Evolutionary conservation across 2,888 invertebrate genomes (phyloP), one percentile per base, ranked within the genome.

Genomic region (Pecten maximus): DNA sequence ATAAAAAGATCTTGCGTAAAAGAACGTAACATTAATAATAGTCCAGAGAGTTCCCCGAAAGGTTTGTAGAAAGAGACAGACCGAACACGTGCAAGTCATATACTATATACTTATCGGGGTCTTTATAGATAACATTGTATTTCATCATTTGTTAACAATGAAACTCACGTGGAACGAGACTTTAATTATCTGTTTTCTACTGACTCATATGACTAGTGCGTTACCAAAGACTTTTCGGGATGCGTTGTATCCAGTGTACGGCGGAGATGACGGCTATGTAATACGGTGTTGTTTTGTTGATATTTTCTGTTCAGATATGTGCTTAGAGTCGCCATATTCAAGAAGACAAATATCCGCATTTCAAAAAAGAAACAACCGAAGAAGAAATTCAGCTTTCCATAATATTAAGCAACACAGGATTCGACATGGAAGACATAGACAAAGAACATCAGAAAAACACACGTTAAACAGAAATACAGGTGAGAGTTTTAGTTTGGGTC

Each of bases 1-100:
- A 74, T 74, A 74, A 10, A 74, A 74, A 35, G 74, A 35, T 74
- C 74, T 74, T 74, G 74, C 74, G 74, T 23, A 74, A 74, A 74
- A 74, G 74, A 10, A 74, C 28, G 74, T 74, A 74, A 28, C 74
- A 28, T 3, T 10, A 35, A 35, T 35, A 15, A 35, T 28, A 28
- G 54, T n/a, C n/a, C 19, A 19, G 74, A 28, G 74, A 10, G 35
- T 74, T 60, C 74, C 74, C 4, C 35, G 74, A 35, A 2, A 12
- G 74, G 74, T 0, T 74, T 35, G 74, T 6, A 74, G n/a, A 19
- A 15, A 2, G 0, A 0, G 6, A n/a, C 54, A 54, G 54, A n/a
- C 54, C 23, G 19, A n/a, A 3, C 2, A 54, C 54, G 23, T 0
- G 3, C 2, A 19, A 54, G 54, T 54, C 54, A 19, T 23, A 23